Evolutionary conservation across 2,888 invertebrate species (phyloP), one percentile per base, ranked within the genome.

Genomic region (Mamestra brassicae): DNA sequence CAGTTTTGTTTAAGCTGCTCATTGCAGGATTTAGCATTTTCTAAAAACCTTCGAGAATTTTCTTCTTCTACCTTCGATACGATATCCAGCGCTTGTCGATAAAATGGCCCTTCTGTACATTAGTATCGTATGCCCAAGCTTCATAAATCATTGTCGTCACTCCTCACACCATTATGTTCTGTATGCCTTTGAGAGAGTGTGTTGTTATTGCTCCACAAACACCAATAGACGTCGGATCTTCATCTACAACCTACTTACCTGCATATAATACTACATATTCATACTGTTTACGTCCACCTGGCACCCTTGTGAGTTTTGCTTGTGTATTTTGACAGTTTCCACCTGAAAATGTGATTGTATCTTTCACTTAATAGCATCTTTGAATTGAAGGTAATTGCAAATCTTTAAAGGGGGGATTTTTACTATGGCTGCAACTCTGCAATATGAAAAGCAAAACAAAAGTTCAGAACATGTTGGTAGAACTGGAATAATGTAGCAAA

Each of bases 121-220:
- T 17, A 42, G 11, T 26, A 42, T 70, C 50, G 38, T 38, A 8
- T 50, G 61, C 6, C 8, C 26, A 58, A 52, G 4, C 47, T 13
- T 47, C 52, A 62, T 61, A 74, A 10, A 71, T 63, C 62, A 52
- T 61, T 77, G 50, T 66, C 54, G 54, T 76, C 64, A 55, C 76
- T 67, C 26, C 52, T 52, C 60, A 55, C 60, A 17, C 26, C 61
- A 78, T 80, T 52, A 15, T 42, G 26, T 69, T 74, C 26, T 55
- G 26, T 73, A 42, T 52, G 26, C 42, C 47, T 45, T 54, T 78
- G 79, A 58, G 66, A 62, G 68, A 65, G 74, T 69, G 80, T 80
- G 78, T 77, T 72, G 10, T 61, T 62, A 42, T 73, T 73, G 67
- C 57, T 66, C 79, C 58, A 66, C 42, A 78, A 83, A 79, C 54